These are phyloP conservation scores for Arenicola marina DNA, from an alignment of 2,888 invertebrate genomes.

Conservation along the genomic window DNA sequence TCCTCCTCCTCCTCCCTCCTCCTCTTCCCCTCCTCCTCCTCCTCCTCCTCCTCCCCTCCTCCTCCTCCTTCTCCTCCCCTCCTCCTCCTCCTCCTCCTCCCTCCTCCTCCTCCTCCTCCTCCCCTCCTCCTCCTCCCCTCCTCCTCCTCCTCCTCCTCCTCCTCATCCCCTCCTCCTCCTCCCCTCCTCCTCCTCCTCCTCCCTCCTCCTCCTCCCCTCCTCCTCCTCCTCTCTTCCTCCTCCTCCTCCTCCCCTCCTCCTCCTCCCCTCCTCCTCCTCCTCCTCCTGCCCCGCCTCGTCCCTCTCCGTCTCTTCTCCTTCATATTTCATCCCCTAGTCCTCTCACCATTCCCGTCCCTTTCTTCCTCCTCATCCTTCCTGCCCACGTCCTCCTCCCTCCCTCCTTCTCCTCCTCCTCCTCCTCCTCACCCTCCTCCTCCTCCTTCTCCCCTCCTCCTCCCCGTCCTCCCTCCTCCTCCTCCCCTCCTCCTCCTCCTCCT, in stretches of 20 bases:
- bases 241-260: not conserved
- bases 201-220: not conserved
- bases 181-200: not conserved
- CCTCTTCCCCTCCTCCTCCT: not conserved
- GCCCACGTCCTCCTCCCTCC: not conserved
- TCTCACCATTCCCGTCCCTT: too few species aligned
- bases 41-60: not conserved
- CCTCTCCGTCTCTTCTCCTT: too few species aligned
- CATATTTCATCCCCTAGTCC: too few species aligned
- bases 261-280: constrained; percentile 4
- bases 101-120: not conserved
- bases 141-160: too few species aligned
- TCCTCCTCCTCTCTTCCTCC: not conserved
- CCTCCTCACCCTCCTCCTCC: too few species aligned
- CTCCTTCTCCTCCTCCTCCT: not conserved
- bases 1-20: not conserved
- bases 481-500: constrained; percentile 6
- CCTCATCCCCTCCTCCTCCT: too few species aligned
- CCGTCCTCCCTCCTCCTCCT: not conserved
- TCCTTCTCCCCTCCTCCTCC: too few species aligned
- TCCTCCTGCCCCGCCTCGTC: not conserved
- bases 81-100: constrained; percentile 8
- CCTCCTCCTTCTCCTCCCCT: not conserved
- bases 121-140: constrained; percentile 6
- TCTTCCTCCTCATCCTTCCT: too few species aligned